A percentile compares a stretch with the other conserved stretches of the same genome.
Evolutionary conservation across 2,797 vertebrate species (phyloP).

Genomic region (Amniataba percoides): DNA sequence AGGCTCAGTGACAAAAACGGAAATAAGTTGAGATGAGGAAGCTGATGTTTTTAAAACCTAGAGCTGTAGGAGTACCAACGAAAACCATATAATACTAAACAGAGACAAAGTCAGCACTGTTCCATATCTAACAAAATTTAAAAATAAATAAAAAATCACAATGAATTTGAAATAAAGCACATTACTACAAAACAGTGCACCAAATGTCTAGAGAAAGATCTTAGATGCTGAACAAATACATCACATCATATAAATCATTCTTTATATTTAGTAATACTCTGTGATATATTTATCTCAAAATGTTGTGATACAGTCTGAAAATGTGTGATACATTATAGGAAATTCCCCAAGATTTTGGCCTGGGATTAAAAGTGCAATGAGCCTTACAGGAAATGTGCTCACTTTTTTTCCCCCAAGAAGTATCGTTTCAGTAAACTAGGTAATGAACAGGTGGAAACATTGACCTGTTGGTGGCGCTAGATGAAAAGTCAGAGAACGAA

Average conservation of each 20-base stretch:
- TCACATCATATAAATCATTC: too few relatives aligned
- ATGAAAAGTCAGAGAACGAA: neutral
- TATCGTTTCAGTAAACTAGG: neutral
- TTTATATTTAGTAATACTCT: too few relatives aligned
- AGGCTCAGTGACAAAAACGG: neutral
- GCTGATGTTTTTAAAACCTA: neutral
- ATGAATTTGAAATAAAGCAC: neutral
- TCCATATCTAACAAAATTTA: neutral
- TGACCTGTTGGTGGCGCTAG: neutral
- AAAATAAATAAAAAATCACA: neutral
- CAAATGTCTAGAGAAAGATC: too few relatives aligned
- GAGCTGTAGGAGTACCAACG: neutral
- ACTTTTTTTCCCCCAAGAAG: neutral
- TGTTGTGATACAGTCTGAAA: too few relatives aligned
- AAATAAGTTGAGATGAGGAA: slow-evolving; percentile 5
- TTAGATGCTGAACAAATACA: too few relatives aligned
- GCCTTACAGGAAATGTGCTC: neutral
- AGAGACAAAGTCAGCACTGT: neutral
- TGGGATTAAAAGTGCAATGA: neutral
- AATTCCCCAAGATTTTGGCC: too few relatives aligned
- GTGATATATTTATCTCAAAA: too few relatives aligned
- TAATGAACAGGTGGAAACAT: neutral
- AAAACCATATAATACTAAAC: neutral
- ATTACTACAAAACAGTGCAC: too few relatives aligned
- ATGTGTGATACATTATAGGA: too few relatives aligned